These are phyloP conservation scores for Drosophila pseudoananassae DNA, from an alignment of 1,140 invertebrate genomes.

Conservation along the genomic window DNA sequence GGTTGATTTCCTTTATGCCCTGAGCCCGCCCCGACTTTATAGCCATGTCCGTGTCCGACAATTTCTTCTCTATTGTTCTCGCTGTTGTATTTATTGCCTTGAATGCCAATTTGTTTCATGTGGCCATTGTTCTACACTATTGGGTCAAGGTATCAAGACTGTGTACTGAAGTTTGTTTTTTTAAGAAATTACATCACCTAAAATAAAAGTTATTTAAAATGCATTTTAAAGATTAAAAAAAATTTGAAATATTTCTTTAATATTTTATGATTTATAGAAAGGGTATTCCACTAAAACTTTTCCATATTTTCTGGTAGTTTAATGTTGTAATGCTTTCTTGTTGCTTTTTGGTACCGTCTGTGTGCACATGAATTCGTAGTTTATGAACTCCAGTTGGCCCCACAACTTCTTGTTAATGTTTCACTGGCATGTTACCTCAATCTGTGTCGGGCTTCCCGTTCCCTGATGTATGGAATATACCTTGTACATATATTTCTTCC, in stretches of 20 bases:
- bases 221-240: too few relatives aligned
- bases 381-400: slow-evolving; percentile 67
- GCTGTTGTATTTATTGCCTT: slow-evolving; percentile 73
- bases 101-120: slow-evolving; percentile 77
- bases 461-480: slow-evolving; percentile 9
- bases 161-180: background rate
- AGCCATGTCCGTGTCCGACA: slow-evolving; percentile 30
- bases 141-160: slow-evolving; percentile 38
- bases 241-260: too few relatives aligned
- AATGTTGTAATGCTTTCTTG: slow-evolving; percentile 15
- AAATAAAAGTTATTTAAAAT: too few relatives aligned
- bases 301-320: background rate
- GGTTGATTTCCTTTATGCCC: slow-evolving; percentile 34
- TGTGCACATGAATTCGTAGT: slow-evolving; percentile 74
- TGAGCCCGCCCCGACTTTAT: slow-evolving; percentile 12
- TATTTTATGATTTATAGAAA: background rate
- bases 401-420: slow-evolving; percentile 47
- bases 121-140: slow-evolving; percentile 58
- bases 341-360: slow-evolving; percentile 36
- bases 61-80: slow-evolving; percentile 73
- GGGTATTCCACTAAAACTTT: background rate
- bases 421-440: slow-evolving; percentile 54
- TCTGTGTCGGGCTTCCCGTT: slow-evolving; percentile 26
- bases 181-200: background rate
- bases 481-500: background rate